Evolutionary conservation across 2,888 invertebrate genomes (phyloP).

Genomic region (Nephrotoma flavescens): DNA sequence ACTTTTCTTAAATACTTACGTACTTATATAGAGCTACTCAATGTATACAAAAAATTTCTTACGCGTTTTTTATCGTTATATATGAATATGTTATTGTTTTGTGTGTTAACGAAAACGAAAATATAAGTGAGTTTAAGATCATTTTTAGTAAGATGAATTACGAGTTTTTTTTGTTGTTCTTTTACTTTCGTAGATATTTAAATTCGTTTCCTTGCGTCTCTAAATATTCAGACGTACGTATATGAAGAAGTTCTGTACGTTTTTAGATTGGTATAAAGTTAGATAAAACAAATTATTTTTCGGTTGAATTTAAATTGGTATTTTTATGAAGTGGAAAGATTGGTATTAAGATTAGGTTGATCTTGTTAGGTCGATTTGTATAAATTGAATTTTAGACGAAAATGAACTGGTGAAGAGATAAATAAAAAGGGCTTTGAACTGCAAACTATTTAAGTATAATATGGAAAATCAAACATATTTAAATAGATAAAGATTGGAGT

Average conservation of each 20-base stretch:
- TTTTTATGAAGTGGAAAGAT: neutral
- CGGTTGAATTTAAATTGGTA: neutral
- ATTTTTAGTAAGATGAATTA: neutral
- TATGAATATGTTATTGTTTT: neutral
- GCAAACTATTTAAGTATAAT: too few species aligned
- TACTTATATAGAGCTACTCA: neutral
- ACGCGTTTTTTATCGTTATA: neutral
- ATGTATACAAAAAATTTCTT: neutral
- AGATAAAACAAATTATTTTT: neutral
- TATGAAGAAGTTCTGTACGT: neutral
- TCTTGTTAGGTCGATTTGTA: neutral
- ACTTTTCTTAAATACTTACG: neutral
- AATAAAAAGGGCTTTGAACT: neutral
- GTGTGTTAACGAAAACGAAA: neutral
- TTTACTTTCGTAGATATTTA: neutral
- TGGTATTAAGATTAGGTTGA: neutral
- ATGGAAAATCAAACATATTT: too few species aligned
- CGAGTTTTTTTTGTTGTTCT: neutral
- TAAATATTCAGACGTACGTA: neutral
- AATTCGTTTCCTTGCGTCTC: neutral
- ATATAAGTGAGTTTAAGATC: neutral
- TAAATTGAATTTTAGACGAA: neutral
- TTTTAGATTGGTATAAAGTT: neutral
- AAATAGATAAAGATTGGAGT: too few species aligned
- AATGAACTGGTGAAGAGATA: neutral